Evolutionary conservation across 2,888 invertebrate genomes (phyloP).

Genomic region (Eupithecia exiguata): DNA sequence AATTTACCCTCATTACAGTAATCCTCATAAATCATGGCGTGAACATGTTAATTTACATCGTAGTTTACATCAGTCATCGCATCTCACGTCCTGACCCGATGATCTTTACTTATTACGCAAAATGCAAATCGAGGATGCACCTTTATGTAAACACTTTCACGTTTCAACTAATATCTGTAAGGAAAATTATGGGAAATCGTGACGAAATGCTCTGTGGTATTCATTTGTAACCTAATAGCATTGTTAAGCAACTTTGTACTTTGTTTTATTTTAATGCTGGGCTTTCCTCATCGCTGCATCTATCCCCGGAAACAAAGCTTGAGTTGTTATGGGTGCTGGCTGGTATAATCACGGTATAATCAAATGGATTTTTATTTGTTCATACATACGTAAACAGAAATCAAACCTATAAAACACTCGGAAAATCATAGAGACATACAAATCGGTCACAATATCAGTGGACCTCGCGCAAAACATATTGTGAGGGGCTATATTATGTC

Average conservation of each 20-base stretch:
- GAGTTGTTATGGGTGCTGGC: not conserved
- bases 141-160: slow-evolving; percentile 79
- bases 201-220: slow-evolving; percentile 36
- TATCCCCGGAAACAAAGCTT: not conserved
- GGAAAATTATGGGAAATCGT: slow-evolving; percentile 51
- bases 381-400: not conserved
- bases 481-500: not conserved
- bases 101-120: slow-evolving; percentile 75
- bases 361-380: not conserved
- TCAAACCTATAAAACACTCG: too few species aligned
- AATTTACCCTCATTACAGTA: slow-evolving; percentile 24
- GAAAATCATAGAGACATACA: not conserved
- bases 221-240: slow-evolving; percentile 29
- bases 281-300: not conserved
- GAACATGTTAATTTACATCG: slow-evolving; percentile 49
- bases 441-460: too few species aligned
- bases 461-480: too few species aligned
- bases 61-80: slow-evolving; percentile 51
- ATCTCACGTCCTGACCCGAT: slow-evolving; percentile 61
- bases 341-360: not conserved
- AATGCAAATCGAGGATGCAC: slow-evolving; percentile 73
- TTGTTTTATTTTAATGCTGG: not conserved
- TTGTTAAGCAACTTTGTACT: slow-evolving; percentile 31
- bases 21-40: slow-evolving; percentile 41
- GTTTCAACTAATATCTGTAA: slow-evolving; percentile 55